Conservation (phyloP, 2,888 invertebrate genomes). For the Leucozona laternaria region DNA sequence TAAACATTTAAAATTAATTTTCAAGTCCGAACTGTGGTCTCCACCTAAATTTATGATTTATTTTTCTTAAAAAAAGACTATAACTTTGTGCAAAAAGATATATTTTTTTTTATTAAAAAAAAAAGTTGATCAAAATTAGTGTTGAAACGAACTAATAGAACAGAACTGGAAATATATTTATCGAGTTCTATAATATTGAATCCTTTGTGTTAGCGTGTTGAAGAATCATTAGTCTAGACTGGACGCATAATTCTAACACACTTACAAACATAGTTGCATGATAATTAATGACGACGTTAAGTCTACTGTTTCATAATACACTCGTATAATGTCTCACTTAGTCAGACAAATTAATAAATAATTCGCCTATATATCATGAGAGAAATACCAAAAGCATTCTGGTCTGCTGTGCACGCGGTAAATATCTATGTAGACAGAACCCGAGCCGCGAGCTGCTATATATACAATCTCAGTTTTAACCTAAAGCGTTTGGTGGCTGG, state of each 20-base stretch:
- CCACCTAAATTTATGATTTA: neutral
- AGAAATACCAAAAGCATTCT: conserved; percentile 51
- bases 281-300: conserved; percentile 69
- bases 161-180: neutral
- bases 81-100: neutral
- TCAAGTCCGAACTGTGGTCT: neutral
- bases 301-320: conserved; percentile 67
- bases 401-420: conserved; percentile 20
- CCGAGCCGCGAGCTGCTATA: neutral
- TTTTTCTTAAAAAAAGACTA: neutral
- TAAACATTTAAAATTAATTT: neutral
- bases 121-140: neutral
- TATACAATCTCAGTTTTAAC: conserved; percentile 39
- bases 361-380: conserved; percentile 69
- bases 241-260: conserved; percentile 27
- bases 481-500: conserved; percentile 30
- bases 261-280: conserved; percentile 30
- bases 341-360: conserved; percentile 70
- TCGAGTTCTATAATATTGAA: conserved; percentile 1
- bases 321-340: conserved; percentile 73
- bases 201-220: neutral
- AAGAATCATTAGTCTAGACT: conserved; percentile 32
- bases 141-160: neutral
- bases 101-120: neutral
- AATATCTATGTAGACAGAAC: neutral